Evolutionary conservation across 2,888 invertebrate genomes (phyloP).

Genomic region (Catocala sponsa): DNA sequence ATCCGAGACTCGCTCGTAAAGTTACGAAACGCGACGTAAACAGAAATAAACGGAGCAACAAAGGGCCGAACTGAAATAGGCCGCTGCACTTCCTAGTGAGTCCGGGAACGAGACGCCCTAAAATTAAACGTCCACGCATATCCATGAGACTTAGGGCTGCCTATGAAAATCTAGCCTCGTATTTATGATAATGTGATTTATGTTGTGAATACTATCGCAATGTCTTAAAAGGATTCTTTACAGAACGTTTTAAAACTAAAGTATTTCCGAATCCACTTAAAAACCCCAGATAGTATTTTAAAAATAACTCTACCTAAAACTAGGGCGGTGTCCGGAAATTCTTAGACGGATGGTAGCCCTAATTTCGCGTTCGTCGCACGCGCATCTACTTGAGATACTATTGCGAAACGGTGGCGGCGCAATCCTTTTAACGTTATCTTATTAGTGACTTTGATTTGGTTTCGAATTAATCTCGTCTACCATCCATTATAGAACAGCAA

Average conservation of each 20-base stretch:
- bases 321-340: slow-evolving; percentile 23
- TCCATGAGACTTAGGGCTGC: slow-evolving; percentile 14
- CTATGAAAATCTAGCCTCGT: slow-evolving; percentile 8
- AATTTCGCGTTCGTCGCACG: slow-evolving; percentile 40
- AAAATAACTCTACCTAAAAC: slow-evolving; percentile 6
- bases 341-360: slow-evolving; percentile 23
- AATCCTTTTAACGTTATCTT: slow-evolving; percentile 39
- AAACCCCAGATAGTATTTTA: neutral
- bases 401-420: slow-evolving; percentile 28
- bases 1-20: slow-evolving; percentile 77
- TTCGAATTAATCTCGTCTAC: slow-evolving; percentile 12
- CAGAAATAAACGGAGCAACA: slow-evolving; percentile 84
- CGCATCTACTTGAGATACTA: slow-evolving; percentile 31
- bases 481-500: slow-evolving; percentile 7
- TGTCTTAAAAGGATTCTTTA: no score
- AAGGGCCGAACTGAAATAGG: slow-evolving; percentile 81
- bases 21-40: slow-evolving; percentile 84
- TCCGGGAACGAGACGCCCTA: slow-evolving; percentile 67
- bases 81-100: slow-evolving; percentile 77
- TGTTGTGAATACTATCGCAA: no score
- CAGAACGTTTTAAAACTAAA: neutral
- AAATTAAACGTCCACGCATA: slow-evolving; percentile 63
- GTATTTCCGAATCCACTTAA: neutral
- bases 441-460: slow-evolving; percentile 19
- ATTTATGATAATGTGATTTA: no score